Conservation (phyloP, 2,797 vertebrate species). For the Zonotrichia albicollis region DNA sequence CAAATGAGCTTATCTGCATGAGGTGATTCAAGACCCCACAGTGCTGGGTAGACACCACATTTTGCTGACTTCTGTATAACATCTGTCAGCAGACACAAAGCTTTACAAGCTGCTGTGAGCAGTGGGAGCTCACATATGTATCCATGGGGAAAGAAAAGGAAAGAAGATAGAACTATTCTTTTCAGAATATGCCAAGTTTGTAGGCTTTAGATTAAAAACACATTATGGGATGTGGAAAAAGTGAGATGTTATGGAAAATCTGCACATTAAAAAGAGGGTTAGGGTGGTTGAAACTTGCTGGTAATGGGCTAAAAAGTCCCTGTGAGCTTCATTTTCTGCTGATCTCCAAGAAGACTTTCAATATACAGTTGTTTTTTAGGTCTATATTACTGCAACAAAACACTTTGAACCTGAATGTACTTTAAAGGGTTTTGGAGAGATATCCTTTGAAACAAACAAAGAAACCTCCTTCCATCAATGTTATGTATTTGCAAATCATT, state of each 20-base stretch:
- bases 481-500: not conserved
- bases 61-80: not conserved
- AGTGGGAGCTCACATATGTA: not conserved
- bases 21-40: not conserved
- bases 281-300: not conserved
- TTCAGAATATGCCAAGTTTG: not conserved
- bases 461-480: rapidly evolving
- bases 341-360: not conserved
- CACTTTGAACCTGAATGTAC: not conserved
- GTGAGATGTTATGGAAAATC: not conserved
- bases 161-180: not conserved
- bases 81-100: constrained; percentile 21
- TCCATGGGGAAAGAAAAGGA: not conserved
- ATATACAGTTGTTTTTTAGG: not conserved
- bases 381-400: not conserved
- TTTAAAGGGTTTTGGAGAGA: not conserved
- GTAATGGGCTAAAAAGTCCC: not conserved
- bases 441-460: not conserved
- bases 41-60: not conserved
- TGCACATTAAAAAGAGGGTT: not conserved
- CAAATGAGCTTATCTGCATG: constrained; percentile 11
- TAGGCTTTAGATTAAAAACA: not conserved
- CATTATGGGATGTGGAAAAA: not conserved
- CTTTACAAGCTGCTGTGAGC: not conserved
- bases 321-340: not conserved